phyloP scores from a whole-genome alignment of 2,888 invertebrate species.

The Diaphora mendica region DNA sequence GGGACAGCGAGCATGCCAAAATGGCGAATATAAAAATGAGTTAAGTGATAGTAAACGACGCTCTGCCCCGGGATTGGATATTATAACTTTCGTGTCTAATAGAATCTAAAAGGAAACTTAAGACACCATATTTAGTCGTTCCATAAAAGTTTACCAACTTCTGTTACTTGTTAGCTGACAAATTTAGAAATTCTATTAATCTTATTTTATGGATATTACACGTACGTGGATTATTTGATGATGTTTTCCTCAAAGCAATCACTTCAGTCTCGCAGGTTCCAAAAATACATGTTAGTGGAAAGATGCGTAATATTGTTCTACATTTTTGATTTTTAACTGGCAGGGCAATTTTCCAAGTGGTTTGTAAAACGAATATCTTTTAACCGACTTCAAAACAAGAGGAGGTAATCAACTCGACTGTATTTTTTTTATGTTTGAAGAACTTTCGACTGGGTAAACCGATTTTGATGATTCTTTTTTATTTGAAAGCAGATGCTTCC shows the following conservation, averaged over 20 bases:
- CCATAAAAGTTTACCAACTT: constrained; percentile 58
- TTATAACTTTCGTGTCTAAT: constrained; percentile 74
- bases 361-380: too few relatives aligned
- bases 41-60: constrained; percentile 81
- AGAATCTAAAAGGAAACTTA: constrained; percentile 69
- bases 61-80: constrained; percentile 63
- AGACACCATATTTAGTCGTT: constrained; percentile 57
- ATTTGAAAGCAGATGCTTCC: too few relatives aligned
- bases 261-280: not conserved
- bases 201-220: constrained; percentile 43
- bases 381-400: too few relatives aligned
- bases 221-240: constrained; percentile 23
- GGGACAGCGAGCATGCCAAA: constrained; percentile 76
- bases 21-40: constrained; percentile 80
- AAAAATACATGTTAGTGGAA: not conserved
- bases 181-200: constrained; percentile 42
- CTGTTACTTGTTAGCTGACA: constrained; percentile 38
- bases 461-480: too few relatives aligned
- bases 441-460: too few relatives aligned
- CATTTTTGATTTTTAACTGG: not conserved
- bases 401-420: too few relatives aligned
- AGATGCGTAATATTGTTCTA: not conserved
- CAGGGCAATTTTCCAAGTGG: too few relatives aligned
- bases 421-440: too few relatives aligned
- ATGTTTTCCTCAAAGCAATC: constrained; percentile 17